Evolutionary conservation across 2,888 invertebrate species (phyloP), one percentile per base, ranked within the genome.

Genomic region (Melanotus villosus): DNA sequence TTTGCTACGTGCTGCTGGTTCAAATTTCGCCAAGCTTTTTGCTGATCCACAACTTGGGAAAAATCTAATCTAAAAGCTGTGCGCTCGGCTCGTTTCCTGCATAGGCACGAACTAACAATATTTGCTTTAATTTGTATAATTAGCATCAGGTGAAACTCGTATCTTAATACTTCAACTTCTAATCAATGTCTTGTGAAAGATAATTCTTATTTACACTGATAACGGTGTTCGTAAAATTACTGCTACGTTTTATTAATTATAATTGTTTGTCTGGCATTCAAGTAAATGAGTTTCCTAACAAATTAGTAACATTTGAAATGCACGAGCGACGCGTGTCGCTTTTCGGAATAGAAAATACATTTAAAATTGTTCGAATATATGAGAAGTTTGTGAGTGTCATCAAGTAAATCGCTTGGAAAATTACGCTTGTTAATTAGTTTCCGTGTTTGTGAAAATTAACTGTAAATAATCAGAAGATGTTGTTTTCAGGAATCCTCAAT

Each of bases 161-260:
- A 52, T 32, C 52, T 32, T n/a, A 26, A 5, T 18, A 52, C 54
- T 62, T 67, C 52, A 16, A 12, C 19, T 23, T 30, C 34, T 68
- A 41, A 63, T 56, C 47, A 68, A 50, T 43, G 23, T 10, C 59
- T 38, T 50, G 52, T 68, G 59, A 32, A 45, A 60, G 69, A 65
- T 69, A 69, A 60, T 30, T 18, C 30, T n/a, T 69, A 41, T 69
- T 60, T 69, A 56, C 60, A 47, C 45, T 65, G 65, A 65, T 65
- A 60, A 69, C 43, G 30, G 7, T 14, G 21, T 47, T 56, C 23
- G 36, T 47, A 26, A 38, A 68, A 64, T 68, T 68, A 47, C 9
- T 56, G 34, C 56, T 9, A 38, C 16, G 34, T n/a, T 23, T 56
- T 38, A 5, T 56, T 36, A 56, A 21, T 7, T 26, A 34, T 26